These are phyloP conservation scores for Cryptotis parvus DNA, from an alignment of 2,113 vertebrate species.

Conservation along the genomic window DNA sequence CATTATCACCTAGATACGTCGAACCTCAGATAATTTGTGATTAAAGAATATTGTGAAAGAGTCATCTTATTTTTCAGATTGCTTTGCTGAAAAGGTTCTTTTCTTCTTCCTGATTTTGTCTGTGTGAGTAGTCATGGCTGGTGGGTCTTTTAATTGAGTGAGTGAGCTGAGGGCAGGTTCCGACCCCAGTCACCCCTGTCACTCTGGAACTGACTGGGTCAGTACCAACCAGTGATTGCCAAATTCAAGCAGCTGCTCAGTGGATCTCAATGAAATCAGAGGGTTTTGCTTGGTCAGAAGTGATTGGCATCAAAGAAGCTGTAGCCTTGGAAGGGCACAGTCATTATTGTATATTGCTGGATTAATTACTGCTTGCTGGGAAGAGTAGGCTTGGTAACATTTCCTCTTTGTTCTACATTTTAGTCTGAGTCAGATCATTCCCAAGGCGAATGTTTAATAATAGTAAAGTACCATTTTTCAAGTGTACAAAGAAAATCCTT, in stretches of 20 bases:
- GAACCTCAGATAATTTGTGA: constrained; percentile 49
- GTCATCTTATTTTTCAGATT: constrained; percentile 47
- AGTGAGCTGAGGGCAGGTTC: neutral
- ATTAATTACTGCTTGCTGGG: constrained; percentile 27
- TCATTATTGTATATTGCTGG: neutral
- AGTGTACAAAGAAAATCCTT: constrained; percentile 22
- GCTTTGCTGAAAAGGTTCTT: neutral
- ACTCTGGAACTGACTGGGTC: neutral
- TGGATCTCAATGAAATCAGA: neutral
- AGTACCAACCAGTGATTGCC: neutral
- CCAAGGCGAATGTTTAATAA: neutral
- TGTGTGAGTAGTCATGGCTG: constrained; percentile 45
- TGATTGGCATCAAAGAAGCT: constrained; percentile 13
- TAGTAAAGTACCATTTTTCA: neutral
- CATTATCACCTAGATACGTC: constrained; percentile 50
- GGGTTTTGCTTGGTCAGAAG: constrained; percentile 5
- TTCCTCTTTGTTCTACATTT: neutral
- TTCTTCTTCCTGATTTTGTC: constrained; percentile 16
- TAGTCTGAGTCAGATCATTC: constrained; percentile 5
- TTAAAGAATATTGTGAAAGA: constrained; percentile 45
- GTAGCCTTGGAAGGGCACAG: neutral
- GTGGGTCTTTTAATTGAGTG: constrained; percentile 51
- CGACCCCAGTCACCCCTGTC: neutral
- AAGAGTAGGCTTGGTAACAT: neutral
- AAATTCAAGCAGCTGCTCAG: neutral